Evolutionary conservation across 2,113 vertebrate genomes (phyloP), one percentile per base, ranked within the genome.

Genomic region (Chroicocephalus ridibundus): DNA sequence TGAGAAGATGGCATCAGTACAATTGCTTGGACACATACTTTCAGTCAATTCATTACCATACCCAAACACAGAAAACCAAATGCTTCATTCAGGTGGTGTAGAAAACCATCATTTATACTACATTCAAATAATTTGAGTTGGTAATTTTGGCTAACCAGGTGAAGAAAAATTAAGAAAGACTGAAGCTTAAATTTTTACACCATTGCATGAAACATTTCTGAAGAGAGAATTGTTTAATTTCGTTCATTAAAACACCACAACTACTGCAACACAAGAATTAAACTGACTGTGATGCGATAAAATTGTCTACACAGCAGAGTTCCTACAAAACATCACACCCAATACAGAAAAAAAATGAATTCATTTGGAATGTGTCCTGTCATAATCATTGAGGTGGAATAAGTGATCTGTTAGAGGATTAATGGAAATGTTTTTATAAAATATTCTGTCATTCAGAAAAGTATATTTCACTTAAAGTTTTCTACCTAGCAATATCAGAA

Each of bases 231-330:
- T n/a, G 12, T 61, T 69, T 72, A 0, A 3, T 86, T 82, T 69
- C 1, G 0, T 32, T 55, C 13, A 7, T 52, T 15, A 86, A 74
- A 85, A n/a, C 34, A 9, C 8, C 1, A 1, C 1, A 2, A 34
- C 49, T 55, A 36, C 22, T 57, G 20, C 36, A 57, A 61, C 80
- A 64, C 5, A 29, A 52, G 62, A 57, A 86, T 47, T 60, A 25
- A 82, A 61, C 16, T 9, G 32, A 51, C 17, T 5, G 0, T 11
- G 52, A 80, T 52, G 11, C 58, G 17, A 42, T 21, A n/a, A 64
- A 83, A 69, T 3, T 0, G 42, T 44, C 36, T 51, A 62, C 9
- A 2, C 47, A 42, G 20, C 36, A 36, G 57, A 36, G 29, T 34
- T 72, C 22, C 47, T 61, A 65, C 52, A 55, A 44, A 84, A 46